A percentile compares a stretch with the other conserved stretches of the same genome.
Conservation (phyloP, 2,113 vertebrate species). For the Oryctolagus cuniculus region mOryCun1.1 NC_091443.1:77107001-77107500, state of each 20-base stretch:
- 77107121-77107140: neutral
- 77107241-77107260: neutral
- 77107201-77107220: neutral
- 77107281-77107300: conserved; percentile 35
- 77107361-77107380: neutral
- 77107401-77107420: neutral
- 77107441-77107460: conserved; percentile 2
- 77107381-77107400: neutral
- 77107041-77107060: neutral
- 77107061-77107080: neutral
- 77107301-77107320: conserved; percentile 35
- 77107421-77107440: neutral
- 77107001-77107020: neutral
- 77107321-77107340: neutral
- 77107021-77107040: neutral
- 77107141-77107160: neutral
- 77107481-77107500: neutral
- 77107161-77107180: neutral
- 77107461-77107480: neutral
- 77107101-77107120: neutral
- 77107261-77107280: conserved; percentile 6
- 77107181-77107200: conserved; percentile 37
- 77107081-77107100: neutral
- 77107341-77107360: conserved; percentile 29
- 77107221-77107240: conserved; percentile 36